Base-by-base conservation (phyloP, 2,888 invertebrate genomes). In the Temnothorax ravouxi region DNA sequence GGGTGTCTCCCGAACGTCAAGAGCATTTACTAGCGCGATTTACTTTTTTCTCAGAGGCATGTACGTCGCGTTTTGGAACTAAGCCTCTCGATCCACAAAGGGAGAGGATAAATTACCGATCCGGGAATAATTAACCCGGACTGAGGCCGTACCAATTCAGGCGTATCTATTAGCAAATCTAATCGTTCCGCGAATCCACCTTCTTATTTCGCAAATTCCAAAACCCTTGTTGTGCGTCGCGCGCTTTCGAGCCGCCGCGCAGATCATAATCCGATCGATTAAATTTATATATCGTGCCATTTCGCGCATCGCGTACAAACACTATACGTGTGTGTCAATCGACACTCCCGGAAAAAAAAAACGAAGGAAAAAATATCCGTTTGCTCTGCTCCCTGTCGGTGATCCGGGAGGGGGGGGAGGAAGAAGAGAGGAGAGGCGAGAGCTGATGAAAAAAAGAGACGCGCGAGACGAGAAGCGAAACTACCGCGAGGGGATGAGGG, bases 231-330 rank as follows among this genome's bases (percentile, higher is more conserved):
- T 47, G 56, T 21, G 18, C 18, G 25, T 67, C n/a, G 54, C 54
- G 79, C 25, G 34, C 21, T 79, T 34, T 69, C 56, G 44, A 59
- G 15, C 25, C 34, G 44, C 34, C 21, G 47, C 34, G 44, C 34
- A 18, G 47, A 66, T 71, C 38, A 59, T 71, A 71, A 79, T 71
- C 47, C 71, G 79, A 79, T 71, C 71, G 79, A 79, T 71, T 71
- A 59, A 59, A 79, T 71, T 59, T 59, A 34, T 59, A 34, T 79
- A 71, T 47, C 13, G 47, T 79, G 71, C 47, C 59, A 79, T 59
- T 52, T 79, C 79, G 71, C 47, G 41, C 71, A 79, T 79, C 56
- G 18, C 34, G 29, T 66, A 64, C 52, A 67, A 47, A 67, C 69
- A 34, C 44, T 41, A 34, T 41, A 34, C n/a, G 54, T 29, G n/a